Percentiles rank a stretch among this genome's conserved stretches.
Conservation (phyloP, 2,888 invertebrate species). For the Enchytraeus crypticus region DNA sequence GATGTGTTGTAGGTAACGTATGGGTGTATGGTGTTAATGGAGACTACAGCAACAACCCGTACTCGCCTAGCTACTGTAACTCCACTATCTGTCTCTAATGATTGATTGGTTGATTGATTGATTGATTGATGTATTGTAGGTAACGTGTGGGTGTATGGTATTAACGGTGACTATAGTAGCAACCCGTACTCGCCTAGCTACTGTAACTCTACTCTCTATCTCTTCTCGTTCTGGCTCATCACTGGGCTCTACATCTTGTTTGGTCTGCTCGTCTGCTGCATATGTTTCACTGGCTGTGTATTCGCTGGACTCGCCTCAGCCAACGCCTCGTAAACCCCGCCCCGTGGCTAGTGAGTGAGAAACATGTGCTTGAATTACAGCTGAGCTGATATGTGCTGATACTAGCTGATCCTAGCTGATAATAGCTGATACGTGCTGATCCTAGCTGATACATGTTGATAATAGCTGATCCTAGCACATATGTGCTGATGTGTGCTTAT, state of each 20-base stretch:
- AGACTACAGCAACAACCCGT: constrained; percentile 55
- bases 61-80: constrained; percentile 56
- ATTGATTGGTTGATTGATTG: no score
- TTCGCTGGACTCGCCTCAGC: background rate
- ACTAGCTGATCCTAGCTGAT: no score
- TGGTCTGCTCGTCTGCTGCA: constrained; percentile 12
- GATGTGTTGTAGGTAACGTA: constrained; percentile 55
- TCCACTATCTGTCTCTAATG: no score
- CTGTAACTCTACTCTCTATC: constrained; percentile 60
- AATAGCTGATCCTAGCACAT: no score
- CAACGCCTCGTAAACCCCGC: background rate
- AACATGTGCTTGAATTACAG: no score
- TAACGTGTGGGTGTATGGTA: constrained; percentile 63
- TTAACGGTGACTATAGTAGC: constrained; percentile 56
- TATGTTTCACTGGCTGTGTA: constrained; percentile 1
- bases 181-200: constrained; percentile 52
- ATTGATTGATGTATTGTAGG: constrained; percentile 48
- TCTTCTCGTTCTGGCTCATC: constrained; percentile 64
- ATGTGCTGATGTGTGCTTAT: no score
- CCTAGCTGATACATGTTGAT: no score
- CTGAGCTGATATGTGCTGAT: no score
- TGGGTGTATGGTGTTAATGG: constrained; percentile 61
- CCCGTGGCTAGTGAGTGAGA: no score
- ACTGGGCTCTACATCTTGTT: constrained; percentile 57
- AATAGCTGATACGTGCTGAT: no score